Evolutionary conservation across 1,140 invertebrate species (phyloP), one percentile per base, ranked within the genome.

Genomic region (Ceratina japonica): DNA sequence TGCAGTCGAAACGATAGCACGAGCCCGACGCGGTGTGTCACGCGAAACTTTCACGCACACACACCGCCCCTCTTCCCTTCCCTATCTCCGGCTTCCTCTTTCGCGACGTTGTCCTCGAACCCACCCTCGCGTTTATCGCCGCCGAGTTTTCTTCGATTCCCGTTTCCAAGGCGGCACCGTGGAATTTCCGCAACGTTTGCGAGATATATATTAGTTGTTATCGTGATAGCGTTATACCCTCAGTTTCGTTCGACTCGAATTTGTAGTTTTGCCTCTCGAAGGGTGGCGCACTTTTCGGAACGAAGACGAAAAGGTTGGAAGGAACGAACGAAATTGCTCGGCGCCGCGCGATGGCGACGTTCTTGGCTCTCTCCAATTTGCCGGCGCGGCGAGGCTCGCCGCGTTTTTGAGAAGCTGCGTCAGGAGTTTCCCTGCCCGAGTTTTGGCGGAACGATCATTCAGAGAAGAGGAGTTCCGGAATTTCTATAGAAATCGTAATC

Each of bases 11-110:
- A 69, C 62, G 64, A 68, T 68, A 68, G 13, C 71, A 61, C 63
- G 4, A 31, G 62, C 79, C 52, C 52, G 7, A 15, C 5, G 64
- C 51, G 51, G 27, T 7, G 62, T 61, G 74, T 75, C 74, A 75
- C 74, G 74, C 74, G 62, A 75, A 75, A 65, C 49, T 75, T 75
- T 68, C 72, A 75, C 72, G 72, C 56, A 49, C 10, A 20, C 59
- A 69, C 49, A 68, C 44, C 62, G 63, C 58, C 44, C 63, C 37
- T 62, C 31, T 62, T 27, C 51, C 54, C 31, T 22, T 62, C 65
- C 66, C 16, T 70, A 37, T 70, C 58, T 76, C 37, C 56, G 37
- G n/a, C 58, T 77, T 77, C 75, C 61, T 64, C 13, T 51, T 65
- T 49, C 69, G 24, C 54, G 22, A 68, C 37, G 20, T 22, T 27